Evolutionary conservation across 2,888 invertebrate genomes (phyloP), one percentile per base, ranked within the genome.

Genomic region (Spilosoma lubricipeda): DNA sequence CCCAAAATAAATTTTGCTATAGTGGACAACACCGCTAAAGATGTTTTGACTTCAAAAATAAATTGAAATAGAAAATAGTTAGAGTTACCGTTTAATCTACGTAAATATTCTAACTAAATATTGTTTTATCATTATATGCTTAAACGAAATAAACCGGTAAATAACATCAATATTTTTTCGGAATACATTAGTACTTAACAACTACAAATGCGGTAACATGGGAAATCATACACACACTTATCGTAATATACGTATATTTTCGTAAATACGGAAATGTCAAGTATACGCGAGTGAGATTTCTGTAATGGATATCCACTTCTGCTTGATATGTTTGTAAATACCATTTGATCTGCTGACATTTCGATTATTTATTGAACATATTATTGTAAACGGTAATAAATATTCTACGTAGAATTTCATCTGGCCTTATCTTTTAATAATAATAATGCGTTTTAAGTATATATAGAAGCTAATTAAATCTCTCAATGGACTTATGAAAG

Each of bases 351-450:
- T 67, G 71, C 15, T 63, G 63, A n/a, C 59, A 72, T 33, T 23
- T 72, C 59, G 67, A 72, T 67, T 72, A 67, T 72, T 72, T 72
- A 72, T n/a, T 30, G 30, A 67, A 67, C 56, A n/a, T 67, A 59
- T 63, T 66, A 59, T 68, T 59, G 63, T 56, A 59, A 56, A 30
- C 36, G 15, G 45, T 23, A 59, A 67, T 72, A 72, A 67, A 67
- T 72, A 72, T 72, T 63, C 33, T 33, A 67, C 23, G 59, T 18
- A n/a, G 42, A 64, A 64, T 45, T 33, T 42, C 30, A 27, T 13
- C 15, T 23, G 59, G 4, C 2, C 23, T 63, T 63, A 63, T 72
- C 45, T 39, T 42, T 33, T 45, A 20, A 33, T 2, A 36, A 36
- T 36, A 27, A 33, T n/a, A n/a, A n/a, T n/a, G n/a, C n/a, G n/a